Base-by-base conservation (phyloP, 2,888 invertebrate species). In the Idaea straminata region DNA sequence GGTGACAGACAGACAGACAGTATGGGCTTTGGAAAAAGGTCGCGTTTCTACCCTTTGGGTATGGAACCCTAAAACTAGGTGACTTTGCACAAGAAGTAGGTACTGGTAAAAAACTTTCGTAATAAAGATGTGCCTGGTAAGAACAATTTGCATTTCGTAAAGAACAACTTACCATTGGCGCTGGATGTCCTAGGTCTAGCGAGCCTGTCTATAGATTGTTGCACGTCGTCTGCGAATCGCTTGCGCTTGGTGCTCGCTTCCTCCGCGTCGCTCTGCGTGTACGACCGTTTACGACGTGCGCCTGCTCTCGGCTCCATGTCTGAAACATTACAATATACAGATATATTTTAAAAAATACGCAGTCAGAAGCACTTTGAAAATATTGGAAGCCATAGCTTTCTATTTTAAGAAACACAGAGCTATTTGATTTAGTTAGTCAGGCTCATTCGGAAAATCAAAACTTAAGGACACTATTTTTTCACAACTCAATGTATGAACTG, bases 201-300 rank as follows among this genome's bases (percentile, higher is more conserved):
- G 59, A 89, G 83, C 5, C 91, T 77, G 68, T 84, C 83, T 0
- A 83, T 85, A 1, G 91, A 86, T 15, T 78, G 79, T 74, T 82
- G 82, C 74, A 83, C 77, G 47, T 47, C 84, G 16, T 79, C 80
- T 0, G 77, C 77, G 10, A 88, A 79, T 0, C 89, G 84, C 57
- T 76, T 76, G 68, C 91, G 86, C 71, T 90, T 91, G 13, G 69
- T 80, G 35, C 77, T 74, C 16, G 77, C 68, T 2, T 77, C 79
- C 0, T 86, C 87, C 0, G 78, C 85, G 65, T 86, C 90, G 70
- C 72, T 78, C 58, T 84, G 85, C 0, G 91, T 89, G 77, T 80
- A 83, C 3, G 91, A 91, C 3, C 92, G 89, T 80, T 92, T 92
- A 74, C 92, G 89, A 0, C 6, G 70, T 69, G 0, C 82, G 74